Evolutionary conservation across 1,140 invertebrate species (phyloP).

Genomic region (Telenomus remus): DNA sequence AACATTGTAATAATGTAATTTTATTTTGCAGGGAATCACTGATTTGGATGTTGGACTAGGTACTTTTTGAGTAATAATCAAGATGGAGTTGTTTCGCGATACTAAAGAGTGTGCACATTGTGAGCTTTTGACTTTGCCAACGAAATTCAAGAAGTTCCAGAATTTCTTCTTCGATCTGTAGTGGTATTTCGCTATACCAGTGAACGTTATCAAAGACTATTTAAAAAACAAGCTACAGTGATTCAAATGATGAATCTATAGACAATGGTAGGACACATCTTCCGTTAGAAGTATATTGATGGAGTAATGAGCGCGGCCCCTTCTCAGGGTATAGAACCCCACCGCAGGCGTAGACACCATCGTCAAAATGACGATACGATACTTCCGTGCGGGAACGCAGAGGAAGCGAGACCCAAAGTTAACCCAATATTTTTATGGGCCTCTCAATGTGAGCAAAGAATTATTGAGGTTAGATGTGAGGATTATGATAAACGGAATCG

Average conservation of each 20-base stretch:
- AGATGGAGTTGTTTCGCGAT: too few relatives aligned
- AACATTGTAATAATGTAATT: too few relatives aligned
- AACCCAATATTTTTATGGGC: slow-evolving; percentile 89
- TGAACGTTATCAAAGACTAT: too few relatives aligned
- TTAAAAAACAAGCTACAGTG: too few relatives aligned
- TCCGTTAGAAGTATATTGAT: slow-evolving; percentile 65
- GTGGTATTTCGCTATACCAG: too few relatives aligned
- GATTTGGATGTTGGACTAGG: too few relatives aligned
- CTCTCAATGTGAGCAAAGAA: slow-evolving; percentile 83
- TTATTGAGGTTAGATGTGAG: slow-evolving; percentile 88
- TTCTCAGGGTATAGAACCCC: slow-evolving; percentile 72
- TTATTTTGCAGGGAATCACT: background rate
- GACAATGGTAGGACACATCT: slow-evolving; percentile 14
- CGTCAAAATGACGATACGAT: slow-evolving; percentile 20
- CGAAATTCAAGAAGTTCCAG: too few relatives aligned
- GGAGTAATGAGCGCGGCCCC: slow-evolving; percentile 75
- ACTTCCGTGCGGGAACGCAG: slow-evolving; percentile 42
- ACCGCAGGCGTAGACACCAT: slow-evolving; percentile 67
- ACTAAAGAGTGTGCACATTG: too few relatives aligned
- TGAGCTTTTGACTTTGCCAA: too few relatives aligned
- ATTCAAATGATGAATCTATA: too few relatives aligned
- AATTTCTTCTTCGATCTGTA: too few relatives aligned
- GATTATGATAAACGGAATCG: slow-evolving; percentile 89
- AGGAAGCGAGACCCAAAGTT: slow-evolving; percentile 77
- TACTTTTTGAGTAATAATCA: too few relatives aligned